Conservation (phyloP, 1,140 invertebrate genomes). For the Homalodisca vitripennis region DNA sequence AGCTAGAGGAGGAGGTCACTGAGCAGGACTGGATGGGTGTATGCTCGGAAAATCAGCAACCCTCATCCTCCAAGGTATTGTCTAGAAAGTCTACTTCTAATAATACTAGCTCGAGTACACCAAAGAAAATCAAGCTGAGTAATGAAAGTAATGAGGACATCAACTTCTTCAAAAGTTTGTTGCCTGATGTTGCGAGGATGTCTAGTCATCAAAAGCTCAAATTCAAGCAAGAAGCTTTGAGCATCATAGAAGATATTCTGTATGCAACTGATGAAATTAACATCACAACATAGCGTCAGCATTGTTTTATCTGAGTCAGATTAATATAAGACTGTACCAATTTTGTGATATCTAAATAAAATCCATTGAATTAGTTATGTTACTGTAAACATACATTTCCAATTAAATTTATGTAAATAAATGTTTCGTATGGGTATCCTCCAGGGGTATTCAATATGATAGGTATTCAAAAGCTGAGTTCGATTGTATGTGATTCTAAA, state of each 20-base stretch:
- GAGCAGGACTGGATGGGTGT: neutral
- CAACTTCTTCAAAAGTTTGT: conserved; percentile 1
- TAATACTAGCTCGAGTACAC: neutral
- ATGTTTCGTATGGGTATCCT: too few relatives aligned
- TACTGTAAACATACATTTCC: too few relatives aligned
- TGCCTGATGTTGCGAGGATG: neutral
- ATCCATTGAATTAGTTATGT: too few relatives aligned
- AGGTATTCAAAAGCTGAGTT: too few relatives aligned
- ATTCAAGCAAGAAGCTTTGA: conserved; percentile 20
- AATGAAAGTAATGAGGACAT: neutral
- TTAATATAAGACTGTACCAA: too few relatives aligned
- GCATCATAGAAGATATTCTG: conserved; percentile 14
- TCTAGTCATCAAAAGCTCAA: conserved; percentile 7
- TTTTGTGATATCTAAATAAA: too few relatives aligned
- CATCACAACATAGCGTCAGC: neutral
- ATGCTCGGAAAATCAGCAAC: neutral
- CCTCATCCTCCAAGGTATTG: neutral
- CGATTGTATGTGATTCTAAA: too few relatives aligned
- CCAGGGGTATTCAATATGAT: too few relatives aligned
- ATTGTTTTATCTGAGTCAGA: too few relatives aligned
- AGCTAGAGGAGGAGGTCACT: neutral
- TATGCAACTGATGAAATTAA: neutral
- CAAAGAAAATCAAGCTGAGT: neutral
- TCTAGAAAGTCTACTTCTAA: neutral
- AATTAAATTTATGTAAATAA: too few relatives aligned